Evolutionary conservation across 2,888 invertebrate genomes (phyloP), one percentile per base, ranked within the genome.

Genomic region (Sinodicranocentrus sp.): DNA sequence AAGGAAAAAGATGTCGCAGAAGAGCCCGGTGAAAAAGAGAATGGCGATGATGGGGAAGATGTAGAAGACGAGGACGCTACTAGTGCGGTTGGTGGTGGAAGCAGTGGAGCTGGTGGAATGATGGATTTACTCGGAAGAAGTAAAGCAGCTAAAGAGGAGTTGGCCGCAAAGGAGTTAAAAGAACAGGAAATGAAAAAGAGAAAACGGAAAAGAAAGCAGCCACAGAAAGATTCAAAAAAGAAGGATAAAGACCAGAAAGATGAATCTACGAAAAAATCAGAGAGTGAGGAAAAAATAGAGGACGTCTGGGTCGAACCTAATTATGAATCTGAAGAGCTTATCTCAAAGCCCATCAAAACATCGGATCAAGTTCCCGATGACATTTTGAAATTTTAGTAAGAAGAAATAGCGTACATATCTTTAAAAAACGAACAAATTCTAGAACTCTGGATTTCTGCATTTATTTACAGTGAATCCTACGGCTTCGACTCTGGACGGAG

Each of bases 401-500:
- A 67, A 57, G 67, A 63, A 3, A 48, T 71, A 65, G 77, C 21
- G 61, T 72, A 39, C 26, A 21, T 80, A 76, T 70, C 70, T 26
- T 39, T 17, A 6, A 26, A 48, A n/a, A 33, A 26, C 10, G 21
- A n/a, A 10, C 21, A 21, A 39, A 61, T 75, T 76, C 44, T 33
- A 39, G 65, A 68, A 52, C 17, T 63, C 44, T 79, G 67, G 79
- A 23, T n/a, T 61, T 26, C 17, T 3, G 3, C n/a, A 48, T 48
- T n/a, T 48, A 10, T 77, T 84, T 86, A 54, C 87, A 97, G 96
- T 90, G 92, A 95, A 91, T 97, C 97, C 0, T 97, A 94, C 90
- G 96, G 96, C 8, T 98, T 96, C 90, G 94, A 97, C 90, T 96
- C 96, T 90, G 93, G 93, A 87, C 94, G 94, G 89, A 93, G 94